Base-by-base conservation (phyloP, 2,113 vertebrate species). In the Apistogramma diplotaenia region DNA sequence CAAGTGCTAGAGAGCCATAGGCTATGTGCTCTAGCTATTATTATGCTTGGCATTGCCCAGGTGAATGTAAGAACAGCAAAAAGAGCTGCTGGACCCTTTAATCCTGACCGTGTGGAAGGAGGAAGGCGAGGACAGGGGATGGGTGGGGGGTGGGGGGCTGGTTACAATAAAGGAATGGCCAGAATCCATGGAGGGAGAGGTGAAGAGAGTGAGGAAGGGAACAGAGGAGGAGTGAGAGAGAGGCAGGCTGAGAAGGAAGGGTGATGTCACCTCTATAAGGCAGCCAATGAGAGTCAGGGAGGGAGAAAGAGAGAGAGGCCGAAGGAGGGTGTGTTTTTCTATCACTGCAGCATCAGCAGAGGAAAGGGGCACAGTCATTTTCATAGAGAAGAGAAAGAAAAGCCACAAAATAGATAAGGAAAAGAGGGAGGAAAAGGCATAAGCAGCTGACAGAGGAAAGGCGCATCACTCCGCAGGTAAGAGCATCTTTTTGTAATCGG, bases 321-420 rank as follows among this genome's bases (percentile, higher is more conserved):
- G 40, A 61, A 93, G 92, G 94, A 93, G 94, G 94, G 95, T 94
- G 95, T 94, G 94, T 94, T 93, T 95, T 94, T 90, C 93, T 94
- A 93, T 93, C 94, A 95, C 94, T 96, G 95, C 95, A 95, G 94
- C 94, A 95, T 96, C 93, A 95, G 94, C 91, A 91, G 86, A 91
- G 85, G 81, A 91, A 86, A 94, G 92, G 87, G 84, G 90, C 92
- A 92, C 93, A 93, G 92, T 94, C 94, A 92, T 84, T 92, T 92
- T 93, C 90, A 91, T 65, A 88, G 85, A 90, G 89, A 89, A 51
- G 87, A 91, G 79, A 81, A 90, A 86, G 85, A 91, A 91, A 85
- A 90, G 85, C 54, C 91, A 72, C 73, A 87, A 89, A 89, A 86
- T 81, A 89, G 62, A 87, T 79, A 65, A 85, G 87, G 81, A 87